phyloP scores from a whole-genome alignment of 2,888 invertebrate species.

The Choristoneura rosaceana region DNA sequence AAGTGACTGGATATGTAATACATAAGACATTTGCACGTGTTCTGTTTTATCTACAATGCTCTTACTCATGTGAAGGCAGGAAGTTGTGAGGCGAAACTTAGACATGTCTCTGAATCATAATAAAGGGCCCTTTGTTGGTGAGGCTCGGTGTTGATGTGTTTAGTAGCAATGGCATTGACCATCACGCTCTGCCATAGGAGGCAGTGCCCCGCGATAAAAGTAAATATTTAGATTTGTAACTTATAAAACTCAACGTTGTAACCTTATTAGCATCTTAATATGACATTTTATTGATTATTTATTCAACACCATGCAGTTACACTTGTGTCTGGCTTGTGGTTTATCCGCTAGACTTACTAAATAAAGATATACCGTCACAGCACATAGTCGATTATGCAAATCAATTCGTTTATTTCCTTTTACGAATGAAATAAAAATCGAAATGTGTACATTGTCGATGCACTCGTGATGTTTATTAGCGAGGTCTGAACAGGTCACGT shows the following conservation, averaged over 20 bases:
- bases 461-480: slow-evolving; percentile 62
- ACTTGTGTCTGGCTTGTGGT: slow-evolving; percentile 51
- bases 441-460: slow-evolving; percentile 54
- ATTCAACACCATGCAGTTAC: slow-evolving; percentile 62
- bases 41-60: slow-evolving; percentile 17
- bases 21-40: slow-evolving; percentile 46
- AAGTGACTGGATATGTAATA: slow-evolving; percentile 14
- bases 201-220: slow-evolving; percentile 50
- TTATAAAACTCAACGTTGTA: slow-evolving; percentile 48
- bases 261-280: slow-evolving; percentile 59
- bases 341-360: slow-evolving; percentile 61
- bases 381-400: slow-evolving; percentile 71
- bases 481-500: slow-evolving; percentile 65
- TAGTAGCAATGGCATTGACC: slow-evolving; percentile 71
- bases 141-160: slow-evolving; percentile 50
- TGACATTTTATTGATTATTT: slow-evolving; percentile 67
- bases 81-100: slow-evolving; percentile 52
- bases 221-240: slow-evolving; percentile 52
- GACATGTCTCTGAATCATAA: slow-evolving; percentile 59
- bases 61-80: slow-evolving; percentile 43
- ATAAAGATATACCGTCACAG: slow-evolving; percentile 67
- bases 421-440: slow-evolving; percentile 61
- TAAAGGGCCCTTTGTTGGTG: slow-evolving; percentile 60
- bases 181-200: slow-evolving; percentile 51
- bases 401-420: slow-evolving; percentile 72